Evolutionary conservation across 2,797 vertebrate species (phyloP).

Genomic region (Phaenicophaeus curvirostris): DNA sequence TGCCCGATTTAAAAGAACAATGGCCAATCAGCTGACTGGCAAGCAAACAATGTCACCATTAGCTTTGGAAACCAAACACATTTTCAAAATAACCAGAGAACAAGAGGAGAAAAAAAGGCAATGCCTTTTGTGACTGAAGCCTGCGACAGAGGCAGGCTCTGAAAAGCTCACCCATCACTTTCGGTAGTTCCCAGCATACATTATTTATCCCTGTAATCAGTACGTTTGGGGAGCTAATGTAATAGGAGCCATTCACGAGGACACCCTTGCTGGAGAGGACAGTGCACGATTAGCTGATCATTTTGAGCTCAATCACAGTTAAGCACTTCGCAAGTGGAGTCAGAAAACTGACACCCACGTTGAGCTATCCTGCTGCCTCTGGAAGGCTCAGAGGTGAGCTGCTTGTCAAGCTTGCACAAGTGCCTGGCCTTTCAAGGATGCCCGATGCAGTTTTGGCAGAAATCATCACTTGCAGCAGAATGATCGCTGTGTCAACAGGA

Average conservation of each 20-base stretch:
- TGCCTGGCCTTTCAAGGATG: not conserved
- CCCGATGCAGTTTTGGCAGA: not conserved
- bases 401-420: not conserved
- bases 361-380: accelerated
- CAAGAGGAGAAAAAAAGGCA: slow-evolving; percentile 1
- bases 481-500: not conserved
- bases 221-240: not conserved
- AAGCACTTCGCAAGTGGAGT: not conserved
- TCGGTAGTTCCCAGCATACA: not conserved
- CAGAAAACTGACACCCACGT: not conserved
- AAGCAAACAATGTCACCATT: not conserved
- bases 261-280: not conserved
- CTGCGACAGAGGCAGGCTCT: not conserved
- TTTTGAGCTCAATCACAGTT: not conserved
- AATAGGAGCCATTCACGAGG: not conserved
- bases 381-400: not conserved
- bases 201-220: not conserved
- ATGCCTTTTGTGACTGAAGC: not conserved
- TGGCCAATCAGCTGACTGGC: slow-evolving; percentile 17
- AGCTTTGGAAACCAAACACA: slow-evolving; percentile 23
- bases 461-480: not conserved
- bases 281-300: not conserved
- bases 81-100: slow-evolving; percentile 29
- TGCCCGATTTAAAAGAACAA: slow-evolving; percentile 32
- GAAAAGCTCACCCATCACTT: slow-evolving; percentile 34